Percentiles rank a stretch among this genome's conserved stretches.
Evolutionary conservation across 2,113 vertebrate genomes (phyloP).

Genomic region (Onychorhynchus coronatus): DNA sequence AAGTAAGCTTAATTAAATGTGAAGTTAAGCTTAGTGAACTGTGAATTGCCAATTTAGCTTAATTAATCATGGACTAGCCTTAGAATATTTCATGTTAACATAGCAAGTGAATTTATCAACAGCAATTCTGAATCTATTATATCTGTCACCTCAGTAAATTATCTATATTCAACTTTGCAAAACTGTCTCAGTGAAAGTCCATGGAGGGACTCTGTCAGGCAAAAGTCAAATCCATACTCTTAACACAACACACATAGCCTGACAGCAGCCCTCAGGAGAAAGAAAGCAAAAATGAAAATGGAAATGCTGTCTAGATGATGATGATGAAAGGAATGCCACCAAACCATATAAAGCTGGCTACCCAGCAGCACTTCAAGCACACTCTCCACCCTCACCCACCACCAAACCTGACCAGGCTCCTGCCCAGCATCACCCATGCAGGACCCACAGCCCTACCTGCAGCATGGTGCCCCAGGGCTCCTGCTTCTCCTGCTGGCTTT

Average conservation of each 20-base stretch:
- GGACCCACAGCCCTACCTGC: neutral
- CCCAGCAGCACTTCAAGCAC: neutral
- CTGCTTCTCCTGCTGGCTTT: neutral
- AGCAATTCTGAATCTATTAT: neutral
- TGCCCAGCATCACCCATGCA: neutral
- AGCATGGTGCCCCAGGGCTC: neutral
- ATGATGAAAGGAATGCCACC: neutral
- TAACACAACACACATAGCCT: neutral
- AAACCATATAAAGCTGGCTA: neutral
- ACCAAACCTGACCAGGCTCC: neutral
- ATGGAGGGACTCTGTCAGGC: neutral
- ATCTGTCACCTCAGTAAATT: neutral
- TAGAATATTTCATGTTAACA: neutral
- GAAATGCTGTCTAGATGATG: neutral
- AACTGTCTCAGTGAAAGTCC: neutral
- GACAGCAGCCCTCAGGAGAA: neutral
- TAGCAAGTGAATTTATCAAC: neutral
- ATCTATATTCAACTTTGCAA: neutral
- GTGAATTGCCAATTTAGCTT: neutral
- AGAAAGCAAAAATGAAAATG: neutral
- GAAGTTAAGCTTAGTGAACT: neutral
- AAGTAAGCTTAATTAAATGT: neutral
- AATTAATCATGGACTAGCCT: neutral
- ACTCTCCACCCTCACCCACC: neutral
- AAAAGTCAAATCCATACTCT: neutral